Base-by-base conservation (phyloP, 2,888 invertebrate genomes). In the Platycheirus albimanus region DNA sequence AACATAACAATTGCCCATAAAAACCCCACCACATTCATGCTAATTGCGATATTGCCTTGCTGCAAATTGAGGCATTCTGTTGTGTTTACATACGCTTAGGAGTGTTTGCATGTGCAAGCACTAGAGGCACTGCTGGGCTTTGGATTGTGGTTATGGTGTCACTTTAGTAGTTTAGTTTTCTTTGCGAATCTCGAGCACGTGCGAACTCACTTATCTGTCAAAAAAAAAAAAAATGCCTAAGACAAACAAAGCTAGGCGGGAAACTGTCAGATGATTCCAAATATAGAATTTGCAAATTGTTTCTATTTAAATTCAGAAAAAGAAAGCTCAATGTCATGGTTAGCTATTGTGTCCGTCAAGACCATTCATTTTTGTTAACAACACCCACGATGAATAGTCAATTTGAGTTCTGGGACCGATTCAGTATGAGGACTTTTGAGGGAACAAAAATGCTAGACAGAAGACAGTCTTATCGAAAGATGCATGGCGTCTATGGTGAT, bases 1-100 rank as follows among this genome's bases (percentile, higher is more conserved):
- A 79, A 79, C 74, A 74, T 10, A 41, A 63, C 74, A 79, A 79
- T 74, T 74, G 79, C 67, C 79, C 63, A 79, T 79, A 74, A 67
- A 74, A 63, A 49, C 54, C 61, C 24, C 54, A 38, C n/a, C n/a
- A n/a, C n/a, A n/a, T n/a, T n/a, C 56, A 74, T 69, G 79, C 79
- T 74, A 79, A 79, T 79, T 67, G 17, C 8, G 36, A 54, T 76
- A n/a, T 33, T 77, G 72, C 72, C 67, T 61, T 61, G 74, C 52
- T 63, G 67, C 58, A 78, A 64, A 78, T 77, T 54, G 61, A 54
- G 41, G 71, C 58, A 45, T 61, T 61, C 10, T 79, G 67, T 74
- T 74, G 63, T 41, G 58, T 3, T 74, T 52, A 47, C 30, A 45
- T n/a, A n/a, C n/a, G n/a, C n/a, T n/a, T n/a, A 79, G 74, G 43